Base-by-base conservation (phyloP, 2,888 invertebrate genomes). In the Melipona beecheii region DNA sequence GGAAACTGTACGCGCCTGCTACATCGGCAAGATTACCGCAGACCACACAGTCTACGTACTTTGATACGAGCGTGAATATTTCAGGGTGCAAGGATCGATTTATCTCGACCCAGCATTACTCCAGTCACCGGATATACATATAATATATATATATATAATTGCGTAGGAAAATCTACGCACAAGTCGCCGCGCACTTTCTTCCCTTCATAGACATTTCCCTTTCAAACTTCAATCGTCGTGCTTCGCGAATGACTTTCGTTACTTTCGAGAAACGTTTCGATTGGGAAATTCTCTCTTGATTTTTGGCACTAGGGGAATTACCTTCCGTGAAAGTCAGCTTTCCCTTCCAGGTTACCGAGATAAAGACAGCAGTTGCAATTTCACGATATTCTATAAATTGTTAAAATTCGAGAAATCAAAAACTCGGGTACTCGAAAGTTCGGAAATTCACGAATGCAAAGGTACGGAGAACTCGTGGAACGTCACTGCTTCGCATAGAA, bases 1-100 rank as follows among this genome's bases (percentile, higher is more conserved):
- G 15, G 52, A 69, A 52, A 58, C 66, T 74, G 58, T 58, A 69
- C n/a, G 66, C 56, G 71, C 66, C 36, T 54, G 58, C 70, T 49
- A 65, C 74, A 81, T 76, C 62, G 76, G 66, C 75, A 73, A 80
- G 88, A 81, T 86, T 74, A 79, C 75, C 73, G 75, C 75, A 79
- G 70, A 70, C 77, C 70, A 77, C 76, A 72, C 81, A 58, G 73
- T 68, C 54, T 82, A 69, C 81, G 78, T 77, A 75, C 75, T 72
- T 81, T 88, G 86, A 84, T 78, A 75, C 73, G 70, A 62, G 76
- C 65, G 78, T 88, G 81, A 88, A 88, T 88, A 86, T 88, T 88
- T 88, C 77, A 88, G 81, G 64, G 54, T 68, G 72, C 62, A 65
- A 75, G 86, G 81, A 88, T 87, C 88, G 86, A 88, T 88, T 74